Evolutionary conservation across 2,888 invertebrate genomes (phyloP).

Genomic region (Neria commutata): DNA sequence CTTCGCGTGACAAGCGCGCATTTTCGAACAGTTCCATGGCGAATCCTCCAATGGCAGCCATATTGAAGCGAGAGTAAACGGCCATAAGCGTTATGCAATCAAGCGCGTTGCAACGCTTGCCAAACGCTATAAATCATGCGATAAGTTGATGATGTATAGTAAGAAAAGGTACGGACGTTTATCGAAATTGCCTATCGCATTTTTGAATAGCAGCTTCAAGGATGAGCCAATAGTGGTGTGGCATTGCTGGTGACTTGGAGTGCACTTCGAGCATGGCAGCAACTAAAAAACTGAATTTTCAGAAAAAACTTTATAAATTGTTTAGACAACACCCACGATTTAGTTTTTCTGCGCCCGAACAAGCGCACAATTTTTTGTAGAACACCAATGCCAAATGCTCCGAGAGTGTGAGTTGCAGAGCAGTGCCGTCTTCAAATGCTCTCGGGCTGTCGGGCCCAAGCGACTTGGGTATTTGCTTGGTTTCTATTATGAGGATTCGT

Average conservation of each 20-base stretch:
- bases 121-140: slow-evolving; percentile 47
- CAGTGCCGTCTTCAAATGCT: no score
- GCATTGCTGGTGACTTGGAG: not conserved
- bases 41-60: not conserved
- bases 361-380: no score
- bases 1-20: slow-evolving; percentile 20
- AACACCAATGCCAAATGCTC: no score
- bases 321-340: slow-evolving; percentile 6
- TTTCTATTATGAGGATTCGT: no score
- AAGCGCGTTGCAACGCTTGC: slow-evolving; percentile 6
- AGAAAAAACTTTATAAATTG: slow-evolving; percentile 4
- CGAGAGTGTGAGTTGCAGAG: no score
- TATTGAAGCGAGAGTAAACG: slow-evolving; percentile 9
- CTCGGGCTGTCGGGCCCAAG: no score
- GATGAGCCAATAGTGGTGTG: not conserved
- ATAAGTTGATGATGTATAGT: slow-evolving; percentile 42
- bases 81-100: slow-evolving; percentile 10
- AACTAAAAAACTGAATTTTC: not conserved
- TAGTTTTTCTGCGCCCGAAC: no score
- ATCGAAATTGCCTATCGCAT: not conserved
- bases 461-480: no score
- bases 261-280: no score
- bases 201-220: not conserved
- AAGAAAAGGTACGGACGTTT: not conserved
- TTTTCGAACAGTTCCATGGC: not conserved